Conservation (phyloP, 2,888 invertebrate species). For the Drosophila anomalipes region DNA sequence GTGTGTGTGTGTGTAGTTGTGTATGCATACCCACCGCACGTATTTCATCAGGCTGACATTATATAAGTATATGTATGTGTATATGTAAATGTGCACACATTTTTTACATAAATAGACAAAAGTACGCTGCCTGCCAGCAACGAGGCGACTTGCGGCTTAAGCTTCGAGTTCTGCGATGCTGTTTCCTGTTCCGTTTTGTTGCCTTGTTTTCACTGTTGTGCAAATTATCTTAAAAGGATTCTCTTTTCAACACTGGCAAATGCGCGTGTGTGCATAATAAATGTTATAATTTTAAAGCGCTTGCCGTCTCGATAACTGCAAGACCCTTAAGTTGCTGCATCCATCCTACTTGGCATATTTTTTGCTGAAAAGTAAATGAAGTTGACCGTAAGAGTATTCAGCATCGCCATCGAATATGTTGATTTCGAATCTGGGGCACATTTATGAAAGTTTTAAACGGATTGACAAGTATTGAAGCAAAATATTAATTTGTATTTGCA, state of each 20-base stretch:
- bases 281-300: slow-evolving; percentile 53
- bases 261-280: slow-evolving; percentile 33
- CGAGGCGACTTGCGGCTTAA: slow-evolving; percentile 34
- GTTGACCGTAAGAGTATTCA: background rate
- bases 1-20: slow-evolving; percentile 15
- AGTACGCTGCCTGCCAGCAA: slow-evolving; percentile 45
- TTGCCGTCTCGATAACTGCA: slow-evolving; percentile 28
- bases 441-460: background rate
- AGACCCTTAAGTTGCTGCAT: slow-evolving; percentile 13
- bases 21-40: slow-evolving; percentile 60
- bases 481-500: background rate
- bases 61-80: slow-evolving; percentile 52
- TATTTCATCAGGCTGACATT: slow-evolving; percentile 76
- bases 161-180: slow-evolving; percentile 50
- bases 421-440: background rate
- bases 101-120: slow-evolving; percentile 76
- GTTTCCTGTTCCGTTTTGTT: slow-evolving; percentile 69
- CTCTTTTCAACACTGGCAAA: slow-evolving; percentile 51
- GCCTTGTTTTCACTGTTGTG: slow-evolving; percentile 31
- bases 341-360: background rate
- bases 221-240: slow-evolving; percentile 80
- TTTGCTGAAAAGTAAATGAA: background rate
- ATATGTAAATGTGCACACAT: slow-evolving; percentile 42
- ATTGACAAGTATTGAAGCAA: background rate
- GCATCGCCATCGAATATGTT: background rate